Evolutionary conservation across 2,888 invertebrate species (phyloP).

Genomic region (Spicauda simplicius): DNA sequence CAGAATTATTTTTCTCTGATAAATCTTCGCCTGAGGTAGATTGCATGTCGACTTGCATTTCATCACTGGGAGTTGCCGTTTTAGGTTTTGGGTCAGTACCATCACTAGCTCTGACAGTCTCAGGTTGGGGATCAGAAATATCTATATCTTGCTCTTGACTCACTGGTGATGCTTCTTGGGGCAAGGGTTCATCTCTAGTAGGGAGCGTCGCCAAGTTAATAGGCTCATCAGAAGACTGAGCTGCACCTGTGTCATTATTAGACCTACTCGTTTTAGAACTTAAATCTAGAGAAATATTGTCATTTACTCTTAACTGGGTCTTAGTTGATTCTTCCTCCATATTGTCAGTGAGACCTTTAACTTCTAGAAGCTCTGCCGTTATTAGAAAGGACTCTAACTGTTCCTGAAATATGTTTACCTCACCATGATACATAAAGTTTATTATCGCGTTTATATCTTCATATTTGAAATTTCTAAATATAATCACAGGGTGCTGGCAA

Average conservation of each 20-base stretch:
- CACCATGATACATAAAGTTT: slow-evolving; percentile 93
- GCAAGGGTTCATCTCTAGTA: slow-evolving; percentile 70
- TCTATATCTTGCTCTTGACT: slow-evolving; percentile 59
- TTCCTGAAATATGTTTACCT: slow-evolving; percentile 92
- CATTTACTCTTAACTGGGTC: slow-evolving; percentile 61
- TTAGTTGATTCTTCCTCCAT: slow-evolving; percentile 73
- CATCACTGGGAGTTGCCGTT: slow-evolving; percentile 56
- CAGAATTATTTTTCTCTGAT: slow-evolving; percentile 70
- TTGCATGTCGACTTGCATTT: slow-evolving; percentile 77
- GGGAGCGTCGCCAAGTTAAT: slow-evolving; percentile 75
- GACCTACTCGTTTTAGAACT: slow-evolving; percentile 68
- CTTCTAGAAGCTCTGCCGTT: slow-evolving; percentile 90
- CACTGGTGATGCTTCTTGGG: slow-evolving; percentile 50
- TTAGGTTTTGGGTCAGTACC: slow-evolving; percentile 53
- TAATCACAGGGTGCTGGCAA: slow-evolving; percentile 92
- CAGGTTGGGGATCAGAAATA: slow-evolving; percentile 55
- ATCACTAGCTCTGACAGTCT: slow-evolving; percentile 56
- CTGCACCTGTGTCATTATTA: slow-evolving; percentile 58
- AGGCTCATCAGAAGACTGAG: slow-evolving; percentile 69
- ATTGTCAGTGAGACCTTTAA: slow-evolving; percentile 90
- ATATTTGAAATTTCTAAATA: slow-evolving; percentile 91
- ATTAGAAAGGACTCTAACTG: slow-evolving; percentile 91
- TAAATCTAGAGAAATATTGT: slow-evolving; percentile 73
- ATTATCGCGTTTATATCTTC: slow-evolving; percentile 91
- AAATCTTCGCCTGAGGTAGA: slow-evolving; percentile 73